Evolutionary conservation across 1,140 invertebrate genomes (phyloP).

Genomic region (Aricia agestis): DNA sequence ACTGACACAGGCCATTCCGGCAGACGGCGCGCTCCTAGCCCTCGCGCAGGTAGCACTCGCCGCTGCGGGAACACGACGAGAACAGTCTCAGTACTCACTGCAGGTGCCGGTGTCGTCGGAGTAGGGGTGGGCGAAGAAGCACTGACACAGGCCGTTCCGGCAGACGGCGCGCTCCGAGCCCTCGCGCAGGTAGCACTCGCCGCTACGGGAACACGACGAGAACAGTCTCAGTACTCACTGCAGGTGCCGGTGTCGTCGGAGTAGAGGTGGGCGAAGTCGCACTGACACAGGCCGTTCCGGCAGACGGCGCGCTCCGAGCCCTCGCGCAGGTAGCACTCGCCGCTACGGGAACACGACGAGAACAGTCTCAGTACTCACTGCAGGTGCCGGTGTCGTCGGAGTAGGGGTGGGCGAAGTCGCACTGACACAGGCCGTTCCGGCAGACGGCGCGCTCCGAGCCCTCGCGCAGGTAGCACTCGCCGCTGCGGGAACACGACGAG

Average conservation of each 20-base stretch:
- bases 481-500: constrained; percentile 56
- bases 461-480: constrained; percentile 64
- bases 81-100: constrained; percentile 54
- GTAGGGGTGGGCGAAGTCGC: too few species aligned
- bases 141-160: constrained; percentile 74
- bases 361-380: too few species aligned
- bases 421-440: constrained; percentile 45
- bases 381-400: too few species aligned
- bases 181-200: constrained; percentile 64
- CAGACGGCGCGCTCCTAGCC: constrained; percentile 67
- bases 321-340: too few species aligned
- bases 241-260: too few species aligned
- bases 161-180: constrained; percentile 65
- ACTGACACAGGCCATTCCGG: constrained; percentile 45
- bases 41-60: constrained; percentile 64
- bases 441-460: constrained; percentile 67
- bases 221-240: too few species aligned
- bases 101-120: constrained; percentile 51
- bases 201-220: constrained; percentile 56
- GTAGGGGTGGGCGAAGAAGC: constrained; percentile 62
- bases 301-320: too few species aligned
- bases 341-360: too few species aligned
- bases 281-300: too few species aligned
- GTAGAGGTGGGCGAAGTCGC: too few species aligned
- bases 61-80: constrained; percentile 56